Conservation (phyloP, 2,888 invertebrate species). For the Coenonympha arcania region DNA sequence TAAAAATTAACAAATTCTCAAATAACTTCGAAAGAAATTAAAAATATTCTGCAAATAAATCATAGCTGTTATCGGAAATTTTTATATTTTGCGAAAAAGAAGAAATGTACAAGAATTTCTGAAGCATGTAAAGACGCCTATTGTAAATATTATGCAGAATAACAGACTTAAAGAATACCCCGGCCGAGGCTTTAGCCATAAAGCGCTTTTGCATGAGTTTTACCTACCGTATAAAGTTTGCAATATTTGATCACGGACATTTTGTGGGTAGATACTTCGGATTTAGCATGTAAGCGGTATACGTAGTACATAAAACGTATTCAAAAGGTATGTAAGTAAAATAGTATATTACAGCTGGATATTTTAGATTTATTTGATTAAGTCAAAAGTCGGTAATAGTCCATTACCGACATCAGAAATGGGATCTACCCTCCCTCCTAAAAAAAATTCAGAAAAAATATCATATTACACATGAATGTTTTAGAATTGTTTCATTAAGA, state of each 20-base stretch:
- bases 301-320: not conserved
- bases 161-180: constrained; percentile 1
- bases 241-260: constrained; percentile 1
- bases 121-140: not conserved
- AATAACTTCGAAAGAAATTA: no score
- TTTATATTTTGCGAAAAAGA: not conserved
- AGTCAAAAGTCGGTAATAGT: no score
- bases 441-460: no score
- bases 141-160: constrained; percentile 1
- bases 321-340: not conserved
- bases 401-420: no score
- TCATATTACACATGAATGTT: no score
- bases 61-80: no score
- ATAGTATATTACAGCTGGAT: no score
- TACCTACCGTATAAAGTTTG: constrained; percentile 1
- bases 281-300: not conserved
- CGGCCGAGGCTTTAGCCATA: not conserved
- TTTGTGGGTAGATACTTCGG: not conserved
- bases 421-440: no score
- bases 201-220: constrained; percentile 3
- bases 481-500: no score
- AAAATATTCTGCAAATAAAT: no score
- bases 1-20: no score
- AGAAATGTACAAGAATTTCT: not conserved
- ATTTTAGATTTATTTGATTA: no score